Conservation (phyloP, 2,797 vertebrate species). For the Tarsius wallacei region DNA sequence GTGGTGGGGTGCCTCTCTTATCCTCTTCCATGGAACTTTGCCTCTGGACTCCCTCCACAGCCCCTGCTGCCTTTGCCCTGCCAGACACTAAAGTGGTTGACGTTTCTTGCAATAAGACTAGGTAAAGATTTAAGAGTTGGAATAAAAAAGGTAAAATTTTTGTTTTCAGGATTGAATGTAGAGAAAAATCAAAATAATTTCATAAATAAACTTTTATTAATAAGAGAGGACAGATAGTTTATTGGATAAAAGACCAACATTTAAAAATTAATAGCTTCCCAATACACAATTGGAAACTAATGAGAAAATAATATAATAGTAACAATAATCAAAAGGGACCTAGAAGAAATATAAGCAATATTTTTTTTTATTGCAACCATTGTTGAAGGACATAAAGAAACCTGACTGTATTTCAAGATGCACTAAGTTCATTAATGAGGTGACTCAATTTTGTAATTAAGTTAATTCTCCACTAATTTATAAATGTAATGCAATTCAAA, state of each 20-base stretch:
- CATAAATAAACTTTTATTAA: conserved; percentile 31
- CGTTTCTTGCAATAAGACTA: conserved; percentile 19
- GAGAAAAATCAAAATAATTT: conserved; percentile 36
- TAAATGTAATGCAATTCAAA: conserved; percentile 25
- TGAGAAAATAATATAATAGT: conserved; percentile 65
- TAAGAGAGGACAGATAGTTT: conserved; percentile 2
- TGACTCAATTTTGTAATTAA: conserved; percentile 14
- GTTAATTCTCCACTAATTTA: conserved; percentile 7
- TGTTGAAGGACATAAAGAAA: conserved; percentile 48
- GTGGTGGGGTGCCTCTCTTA: too few relatives aligned
- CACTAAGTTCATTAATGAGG: not conserved
- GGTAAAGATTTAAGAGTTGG: not conserved
- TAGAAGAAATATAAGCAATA: not conserved
- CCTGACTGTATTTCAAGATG: not conserved
- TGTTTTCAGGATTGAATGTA: not conserved
- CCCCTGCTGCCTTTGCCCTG: too few relatives aligned
- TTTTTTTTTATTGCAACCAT: not conserved
- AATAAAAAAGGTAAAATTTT: not conserved
- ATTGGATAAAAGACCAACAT: not conserved
- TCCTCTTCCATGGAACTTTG: too few relatives aligned
- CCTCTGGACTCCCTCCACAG: too few relatives aligned
- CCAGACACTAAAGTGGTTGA: too few relatives aligned
- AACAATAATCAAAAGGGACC: conserved; percentile 3
- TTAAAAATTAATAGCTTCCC: conserved; percentile 55
- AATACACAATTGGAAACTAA: conserved; percentile 30